These are phyloP conservation scores for Tipula lateralis DNA, from an alignment of 2,888 invertebrate species.

Conservation along the genomic window DNA sequence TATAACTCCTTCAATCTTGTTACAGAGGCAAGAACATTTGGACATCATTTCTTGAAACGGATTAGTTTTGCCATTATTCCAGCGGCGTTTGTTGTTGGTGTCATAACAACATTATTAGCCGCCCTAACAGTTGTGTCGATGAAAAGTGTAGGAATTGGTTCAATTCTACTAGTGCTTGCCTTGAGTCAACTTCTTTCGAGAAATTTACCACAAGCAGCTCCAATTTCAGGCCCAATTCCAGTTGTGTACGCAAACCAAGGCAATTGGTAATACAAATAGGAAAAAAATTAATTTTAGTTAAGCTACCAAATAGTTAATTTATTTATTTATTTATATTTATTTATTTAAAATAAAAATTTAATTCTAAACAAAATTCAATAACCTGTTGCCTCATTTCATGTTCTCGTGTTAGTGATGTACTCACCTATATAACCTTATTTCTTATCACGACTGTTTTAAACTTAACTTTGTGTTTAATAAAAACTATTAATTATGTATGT, in stretches of 20 bases:
- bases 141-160: slow-evolving; percentile 68
- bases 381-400: not conserved
- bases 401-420: too few species aligned
- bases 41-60: slow-evolving; percentile 65
- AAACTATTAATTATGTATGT: not conserved
- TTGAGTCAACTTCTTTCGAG: slow-evolving; percentile 54
- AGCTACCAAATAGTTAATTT: not conserved
- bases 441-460: not conserved
- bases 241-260: slow-evolving; percentile 46
- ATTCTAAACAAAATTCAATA: not conserved
- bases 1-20: slow-evolving; percentile 31
- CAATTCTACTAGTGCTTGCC: slow-evolving; percentile 55
- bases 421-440: too few species aligned
- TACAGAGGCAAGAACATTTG: slow-evolving; percentile 63
- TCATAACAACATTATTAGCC: slow-evolving; percentile 66
- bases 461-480: too few species aligned
- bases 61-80: slow-evolving; percentile 67
- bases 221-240: slow-evolving; percentile 47
- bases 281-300: not conserved
- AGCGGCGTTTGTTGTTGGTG: slow-evolving; percentile 70
- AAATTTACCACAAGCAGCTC: slow-evolving; percentile 45
- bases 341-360: not conserved
- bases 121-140: slow-evolving; percentile 67
- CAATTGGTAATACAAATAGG: slow-evolving; percentile 41
- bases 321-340: slow-evolving; percentile 27